Percentiles rank a stretch among this genome's conserved stretches.
Evolutionary conservation across 2,113 vertebrate genomes (phyloP).

Genomic region (Rhegmatorhina hoffmannsi): DNA sequence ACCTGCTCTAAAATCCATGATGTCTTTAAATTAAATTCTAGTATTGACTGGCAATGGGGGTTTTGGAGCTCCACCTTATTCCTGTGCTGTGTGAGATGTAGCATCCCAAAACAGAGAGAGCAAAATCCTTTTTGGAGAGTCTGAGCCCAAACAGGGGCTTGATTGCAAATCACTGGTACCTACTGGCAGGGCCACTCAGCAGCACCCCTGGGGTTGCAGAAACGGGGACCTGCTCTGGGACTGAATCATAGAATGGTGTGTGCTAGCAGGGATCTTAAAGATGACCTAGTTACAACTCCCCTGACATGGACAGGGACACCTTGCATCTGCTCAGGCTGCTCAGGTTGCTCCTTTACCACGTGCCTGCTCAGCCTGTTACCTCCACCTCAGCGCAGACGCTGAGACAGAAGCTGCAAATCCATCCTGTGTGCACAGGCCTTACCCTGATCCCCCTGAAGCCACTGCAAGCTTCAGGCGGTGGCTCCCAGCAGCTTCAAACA

Average conservation of each 20-base stretch:
- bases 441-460: neutral
- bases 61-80: accelerated
- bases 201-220: neutral
- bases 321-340: neutral
- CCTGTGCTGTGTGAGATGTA: neutral
- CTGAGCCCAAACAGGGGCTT: neutral
- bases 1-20: neutral
- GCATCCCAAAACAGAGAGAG: neutral
- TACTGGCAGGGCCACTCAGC: neutral
- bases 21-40: neutral
- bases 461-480: neutral
- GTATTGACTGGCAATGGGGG: neutral
- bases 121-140: neutral
- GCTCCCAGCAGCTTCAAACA: slow-evolving; percentile 22
- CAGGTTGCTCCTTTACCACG: accelerated
- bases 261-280: neutral
- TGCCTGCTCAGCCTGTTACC: neutral
- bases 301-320: neutral
- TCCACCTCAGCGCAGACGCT: accelerated
- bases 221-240: neutral
- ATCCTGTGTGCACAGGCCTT: neutral
- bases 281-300: neutral
- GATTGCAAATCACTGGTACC: neutral
- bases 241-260: neutral
- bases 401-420: neutral